phyloP scores from a whole-genome alignment of 2,888 invertebrate species.

The Callimorpha dominula region DNA sequence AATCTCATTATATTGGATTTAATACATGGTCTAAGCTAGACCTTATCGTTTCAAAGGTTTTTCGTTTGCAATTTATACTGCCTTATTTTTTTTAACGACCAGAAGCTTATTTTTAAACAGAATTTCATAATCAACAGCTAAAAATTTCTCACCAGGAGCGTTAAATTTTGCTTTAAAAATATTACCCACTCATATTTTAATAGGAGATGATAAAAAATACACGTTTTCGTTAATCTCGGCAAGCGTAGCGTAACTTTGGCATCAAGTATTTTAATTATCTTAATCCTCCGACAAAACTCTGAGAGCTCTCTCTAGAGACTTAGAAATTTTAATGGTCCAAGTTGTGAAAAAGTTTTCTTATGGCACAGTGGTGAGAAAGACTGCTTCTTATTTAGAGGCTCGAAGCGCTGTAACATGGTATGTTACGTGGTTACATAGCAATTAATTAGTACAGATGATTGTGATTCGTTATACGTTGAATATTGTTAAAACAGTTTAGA shows the following conservation, averaged over 20 bases:
- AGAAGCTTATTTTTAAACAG: not conserved
- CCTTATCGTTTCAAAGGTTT: not conserved
- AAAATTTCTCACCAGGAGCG: constrained; percentile 8
- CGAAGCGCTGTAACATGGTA: not conserved
- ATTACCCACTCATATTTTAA: constrained; percentile 43
- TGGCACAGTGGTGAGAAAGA: constrained; percentile 21
- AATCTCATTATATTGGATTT: not conserved
- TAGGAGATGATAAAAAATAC: constrained; percentile 43
- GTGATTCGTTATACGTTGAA: no score
- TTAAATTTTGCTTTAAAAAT: constrained; percentile 26
- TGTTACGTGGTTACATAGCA: no score
- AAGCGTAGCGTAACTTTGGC: constrained; percentile 60
- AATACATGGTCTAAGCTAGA: not conserved
- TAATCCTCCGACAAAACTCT: constrained; percentile 67
- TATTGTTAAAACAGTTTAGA: no score
- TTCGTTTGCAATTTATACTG: not conserved
- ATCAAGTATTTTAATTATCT: constrained; percentile 77
- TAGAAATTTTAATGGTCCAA: constrained; percentile 59
- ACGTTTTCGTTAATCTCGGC: constrained; percentile 57
- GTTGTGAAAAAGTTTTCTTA: constrained; percentile 39
- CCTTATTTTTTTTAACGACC: not conserved
- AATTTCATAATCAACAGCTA: not conserved
- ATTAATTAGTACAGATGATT: no score
- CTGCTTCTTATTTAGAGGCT: constrained; percentile 6
- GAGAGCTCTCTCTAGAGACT: constrained; percentile 56